Conservation (phyloP, 2,888 invertebrate species). For the Temnothorax ravouxi region DNA sequence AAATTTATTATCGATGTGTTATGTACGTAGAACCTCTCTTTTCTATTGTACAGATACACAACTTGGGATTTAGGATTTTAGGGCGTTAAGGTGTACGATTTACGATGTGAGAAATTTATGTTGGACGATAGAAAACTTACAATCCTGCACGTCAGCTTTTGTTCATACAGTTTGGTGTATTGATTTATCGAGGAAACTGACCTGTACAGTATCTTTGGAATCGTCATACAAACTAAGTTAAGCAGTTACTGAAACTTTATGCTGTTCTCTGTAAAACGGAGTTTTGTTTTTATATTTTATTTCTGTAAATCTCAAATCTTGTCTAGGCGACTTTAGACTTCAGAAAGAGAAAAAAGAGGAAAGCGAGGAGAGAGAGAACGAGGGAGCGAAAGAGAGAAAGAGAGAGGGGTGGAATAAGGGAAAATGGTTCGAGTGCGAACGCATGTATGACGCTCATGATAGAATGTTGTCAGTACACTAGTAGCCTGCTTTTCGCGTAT, state of each 20-base stretch:
- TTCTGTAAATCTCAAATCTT: neutral
- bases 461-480: conserved; percentile 59
- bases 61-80: neutral
- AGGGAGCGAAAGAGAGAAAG: neutral
- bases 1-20: neutral
- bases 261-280: neutral
- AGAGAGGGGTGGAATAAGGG: neutral
- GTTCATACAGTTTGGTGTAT: conserved; percentile 32
- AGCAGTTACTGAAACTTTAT: conserved; percentile 18
- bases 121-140: conserved; percentile 15
- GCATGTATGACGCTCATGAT: conserved; percentile 42
- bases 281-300: neutral
- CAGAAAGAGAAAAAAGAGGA: neutral
- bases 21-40: neutral
- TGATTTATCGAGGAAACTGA: conserved; percentile 33
- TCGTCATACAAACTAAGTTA: conserved; percentile 27
- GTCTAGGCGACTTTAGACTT: neutral
- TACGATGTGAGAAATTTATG: conserved; percentile 39
- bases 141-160: conserved; percentile 14
- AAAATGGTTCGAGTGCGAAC: conserved; percentile 18
- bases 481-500: conserved; percentile 64
- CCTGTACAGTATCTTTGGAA: conserved; percentile 20
- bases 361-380: neutral
- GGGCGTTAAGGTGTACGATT: conserved; percentile 8
- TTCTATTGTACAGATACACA: neutral